phyloP scores from a whole-genome alignment of 2,113 vertebrate genomes.

The Grallaria varia region DNA sequence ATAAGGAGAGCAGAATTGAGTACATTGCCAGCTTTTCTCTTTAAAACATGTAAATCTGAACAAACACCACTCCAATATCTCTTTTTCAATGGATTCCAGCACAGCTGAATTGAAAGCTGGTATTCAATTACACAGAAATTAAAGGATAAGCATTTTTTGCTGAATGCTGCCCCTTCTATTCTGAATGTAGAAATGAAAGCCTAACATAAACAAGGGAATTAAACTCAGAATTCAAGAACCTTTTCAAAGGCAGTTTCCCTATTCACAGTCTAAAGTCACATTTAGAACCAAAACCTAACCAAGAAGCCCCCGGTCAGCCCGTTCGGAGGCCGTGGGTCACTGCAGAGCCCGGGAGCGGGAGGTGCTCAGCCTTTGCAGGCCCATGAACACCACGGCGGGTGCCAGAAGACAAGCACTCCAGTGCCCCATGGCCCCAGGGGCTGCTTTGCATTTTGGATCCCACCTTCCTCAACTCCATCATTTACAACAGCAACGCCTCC shows the following conservation, averaged over 20 bases:
- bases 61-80: not conserved
- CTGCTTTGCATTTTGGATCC: not conserved
- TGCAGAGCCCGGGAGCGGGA: rapidly evolving
- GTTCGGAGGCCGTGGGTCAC: rapidly evolving
- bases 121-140: not conserved
- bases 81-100: not conserved
- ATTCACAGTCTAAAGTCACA: not conserved
- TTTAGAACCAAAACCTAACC: not conserved
- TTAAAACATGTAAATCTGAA: not conserved
- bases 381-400: rapidly evolving
- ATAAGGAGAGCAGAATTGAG: not conserved
- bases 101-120: not conserved
- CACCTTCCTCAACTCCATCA: not conserved
- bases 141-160: not conserved
- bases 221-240: not conserved
- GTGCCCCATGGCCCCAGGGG: rapidly evolving
- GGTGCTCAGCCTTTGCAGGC: not conserved
- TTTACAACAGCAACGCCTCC: not conserved
- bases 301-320: not conserved
- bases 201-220: not conserved
- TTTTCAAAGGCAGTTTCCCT: not conserved
- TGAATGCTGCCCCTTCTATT: not conserved
- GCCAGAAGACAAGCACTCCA: not conserved
- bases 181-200: not conserved
- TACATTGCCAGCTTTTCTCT: not conserved